These are phyloP conservation scores for Oreochromis mossambicus DNA, from an alignment of 2,797 vertebrate genomes.

Conservation along the genomic window DNA sequence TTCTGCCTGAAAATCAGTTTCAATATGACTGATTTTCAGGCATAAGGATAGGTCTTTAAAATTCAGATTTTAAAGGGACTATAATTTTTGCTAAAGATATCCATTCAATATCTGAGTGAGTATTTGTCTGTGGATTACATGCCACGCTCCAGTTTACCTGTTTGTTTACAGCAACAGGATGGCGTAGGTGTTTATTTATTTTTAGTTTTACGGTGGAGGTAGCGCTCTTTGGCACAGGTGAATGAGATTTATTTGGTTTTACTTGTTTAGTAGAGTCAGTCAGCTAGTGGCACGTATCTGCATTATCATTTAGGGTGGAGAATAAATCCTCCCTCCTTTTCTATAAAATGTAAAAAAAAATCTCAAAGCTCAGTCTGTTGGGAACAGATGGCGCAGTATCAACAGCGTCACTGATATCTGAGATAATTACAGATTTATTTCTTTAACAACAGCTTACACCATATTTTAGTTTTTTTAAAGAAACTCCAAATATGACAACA, in stretches of 20 bases:
- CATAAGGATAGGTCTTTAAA: not conserved
- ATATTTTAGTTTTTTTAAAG: not conserved
- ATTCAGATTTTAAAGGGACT: too few relatives aligned
- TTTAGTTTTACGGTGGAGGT: not conserved
- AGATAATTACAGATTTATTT: not conserved
- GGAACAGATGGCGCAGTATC: not conserved
- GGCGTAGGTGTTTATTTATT: too few relatives aligned
- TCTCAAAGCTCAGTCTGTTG: not conserved
- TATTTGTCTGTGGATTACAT: not conserved
- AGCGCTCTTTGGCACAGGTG: not conserved
- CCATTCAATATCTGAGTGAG: not conserved
- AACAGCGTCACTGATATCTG: not conserved
- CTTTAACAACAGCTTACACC: not conserved
- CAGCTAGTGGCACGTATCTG: not conserved
- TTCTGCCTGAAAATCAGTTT: not conserved
- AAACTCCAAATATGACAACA: not conserved
- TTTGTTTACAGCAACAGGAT: not conserved
- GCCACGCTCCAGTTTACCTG: not conserved
- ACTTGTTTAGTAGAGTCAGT: not conserved
- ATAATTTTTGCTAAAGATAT: not conserved
- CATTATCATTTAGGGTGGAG: not conserved
- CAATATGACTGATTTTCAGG: not conserved
- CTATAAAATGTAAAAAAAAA: not conserved
- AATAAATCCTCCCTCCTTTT: not conserved
- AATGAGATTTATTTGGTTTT: not conserved